phyloP scores from a whole-genome alignment of 2,797 vertebrate species.

The Morus bassanus region DNA sequence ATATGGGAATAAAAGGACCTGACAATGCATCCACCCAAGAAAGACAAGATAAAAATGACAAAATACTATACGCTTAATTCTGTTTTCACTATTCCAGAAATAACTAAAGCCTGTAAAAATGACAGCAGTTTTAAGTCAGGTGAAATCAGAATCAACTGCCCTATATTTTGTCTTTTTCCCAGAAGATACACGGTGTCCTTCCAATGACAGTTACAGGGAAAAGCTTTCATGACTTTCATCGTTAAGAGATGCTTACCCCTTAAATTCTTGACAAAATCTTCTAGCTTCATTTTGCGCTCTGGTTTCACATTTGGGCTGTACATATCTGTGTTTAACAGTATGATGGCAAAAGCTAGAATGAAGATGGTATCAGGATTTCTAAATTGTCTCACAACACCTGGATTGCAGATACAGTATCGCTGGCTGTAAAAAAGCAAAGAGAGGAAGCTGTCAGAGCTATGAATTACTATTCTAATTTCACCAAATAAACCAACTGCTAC shows the following conservation, averaged over 20 bases:
- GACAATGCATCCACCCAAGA: background rate
- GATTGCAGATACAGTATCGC: conserved; percentile 97
- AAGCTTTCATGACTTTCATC: background rate
- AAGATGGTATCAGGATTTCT: conserved; percentile 98
- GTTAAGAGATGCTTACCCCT: conserved; percentile 78
- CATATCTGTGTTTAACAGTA: conserved; percentile 98
- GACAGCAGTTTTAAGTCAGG: background rate
- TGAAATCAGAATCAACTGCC: background rate
- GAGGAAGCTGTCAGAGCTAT: background rate
- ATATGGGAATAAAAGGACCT: background rate
- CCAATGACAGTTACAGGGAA: background rate
- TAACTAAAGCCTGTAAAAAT: background rate
- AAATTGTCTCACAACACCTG: conserved; percentile 93
- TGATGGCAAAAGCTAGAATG: conserved; percentile 96
- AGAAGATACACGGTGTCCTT: background rate
- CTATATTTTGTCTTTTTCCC: background rate
- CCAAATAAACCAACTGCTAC: background rate
- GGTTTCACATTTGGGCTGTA: conserved; percentile 98
- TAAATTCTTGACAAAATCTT: conserved; percentile 97
- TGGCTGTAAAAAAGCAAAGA: conserved; percentile 76
- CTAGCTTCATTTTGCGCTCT: conserved; percentile 97
- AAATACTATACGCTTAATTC: background rate
- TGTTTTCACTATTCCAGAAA: background rate
- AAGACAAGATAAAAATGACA: background rate
- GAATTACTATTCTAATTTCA: background rate